phyloP scores from a whole-genome alignment of 2,888 invertebrate species.

The Lymantria monacha region DNA sequence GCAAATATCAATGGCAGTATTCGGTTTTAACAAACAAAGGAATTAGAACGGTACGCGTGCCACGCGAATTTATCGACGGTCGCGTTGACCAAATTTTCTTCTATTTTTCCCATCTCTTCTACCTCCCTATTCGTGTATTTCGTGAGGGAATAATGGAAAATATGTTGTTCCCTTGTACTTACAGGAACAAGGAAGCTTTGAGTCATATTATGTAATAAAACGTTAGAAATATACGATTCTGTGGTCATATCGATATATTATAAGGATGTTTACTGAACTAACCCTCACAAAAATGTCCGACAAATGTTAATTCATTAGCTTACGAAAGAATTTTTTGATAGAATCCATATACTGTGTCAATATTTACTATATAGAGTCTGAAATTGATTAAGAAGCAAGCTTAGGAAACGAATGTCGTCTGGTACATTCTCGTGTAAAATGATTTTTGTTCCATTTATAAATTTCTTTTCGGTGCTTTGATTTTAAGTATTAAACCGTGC shows the following conservation, averaged over 20 bases:
- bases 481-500: too few species aligned
- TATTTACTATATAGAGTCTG: too few species aligned
- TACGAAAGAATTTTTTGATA: constrained; percentile 19
- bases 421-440: too few species aligned
- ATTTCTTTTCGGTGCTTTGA: too few species aligned
- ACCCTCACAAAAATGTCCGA: constrained; percentile 32
- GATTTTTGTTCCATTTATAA: too few species aligned
- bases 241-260: constrained; percentile 24
- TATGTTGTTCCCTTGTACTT: constrained; percentile 42
- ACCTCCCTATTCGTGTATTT: constrained; percentile 43
- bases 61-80: constrained; percentile 68
- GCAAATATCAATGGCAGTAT: constrained; percentile 65
- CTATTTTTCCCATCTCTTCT: constrained; percentile 44
- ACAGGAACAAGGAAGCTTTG: constrained; percentile 32
- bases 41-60: constrained; percentile 69
- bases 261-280: constrained; percentile 26
- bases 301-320: constrained; percentile 36
- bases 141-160: constrained; percentile 45
- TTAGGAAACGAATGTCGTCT: too few species aligned
- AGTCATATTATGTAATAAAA: constrained; percentile 49
- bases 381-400: too few species aligned
- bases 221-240: constrained; percentile 39
- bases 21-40: constrained; percentile 77
- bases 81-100: constrained; percentile 65
- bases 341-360: too few species aligned